Base-by-base conservation (phyloP, 2,888 invertebrate species). In the Sarcophaga caerulescens region DNA sequence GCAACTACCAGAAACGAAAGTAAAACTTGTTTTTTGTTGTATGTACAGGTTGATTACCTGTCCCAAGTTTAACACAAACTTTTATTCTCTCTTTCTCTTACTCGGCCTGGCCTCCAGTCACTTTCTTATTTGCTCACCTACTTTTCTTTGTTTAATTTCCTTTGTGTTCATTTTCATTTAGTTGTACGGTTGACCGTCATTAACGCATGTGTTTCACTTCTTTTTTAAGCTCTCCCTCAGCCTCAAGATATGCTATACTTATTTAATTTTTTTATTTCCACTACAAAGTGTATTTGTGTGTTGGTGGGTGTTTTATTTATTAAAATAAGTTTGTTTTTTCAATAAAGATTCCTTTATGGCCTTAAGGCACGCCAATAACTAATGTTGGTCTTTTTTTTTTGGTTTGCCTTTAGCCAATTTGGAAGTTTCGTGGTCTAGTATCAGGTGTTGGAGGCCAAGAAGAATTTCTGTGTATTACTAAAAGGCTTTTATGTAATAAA, bases 21-120 rank as follows among this genome's bases (percentile, higher is more conserved):
- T 35, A 35, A 35, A 35, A 35, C 35, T 35, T 35, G 35, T 35
- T 35, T 35, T 35, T 63, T 17, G 44, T 63, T 35, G 21, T 4
- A 71, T 71, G 71, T 35, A 71, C 73, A 60, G 74, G 73, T 74
- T 80, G 66, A 74, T 65, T 70, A 44, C 44, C 14, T 76, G 17
- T 70, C n/a, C 57, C 57, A 57, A 57, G 57, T 35, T 35, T 35
- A 35, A 35, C 8, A 57, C 57, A 35, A 57, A 17, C 5, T 14
- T 57, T 17, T 17, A 17, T 6, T 3, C 17, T 57, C 57, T 57
- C 4, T 57, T 57, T 57, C 57, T 57, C n/a, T 57, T n/a, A 57
- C 0, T 57, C 3, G 14, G 1, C 1, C 17, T 57, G 35, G 35
- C 35, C 35, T 35, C 35, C 35, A 35, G 0, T 8, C 35, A 35